These are phyloP conservation scores for Pammene aurita DNA, from an alignment of 2,888 invertebrate species.

Conservation along the genomic window DNA sequence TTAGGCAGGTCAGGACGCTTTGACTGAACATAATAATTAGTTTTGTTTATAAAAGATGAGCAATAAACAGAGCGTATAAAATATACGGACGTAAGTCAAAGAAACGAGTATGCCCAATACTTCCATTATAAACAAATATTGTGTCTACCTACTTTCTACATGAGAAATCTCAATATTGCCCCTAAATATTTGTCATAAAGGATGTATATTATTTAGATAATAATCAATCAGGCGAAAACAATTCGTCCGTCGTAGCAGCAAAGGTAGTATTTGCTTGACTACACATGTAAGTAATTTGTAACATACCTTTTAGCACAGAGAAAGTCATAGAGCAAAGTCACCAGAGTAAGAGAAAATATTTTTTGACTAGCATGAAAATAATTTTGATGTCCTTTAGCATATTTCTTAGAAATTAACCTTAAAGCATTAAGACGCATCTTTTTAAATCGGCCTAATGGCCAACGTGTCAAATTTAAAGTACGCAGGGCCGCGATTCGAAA, in stretches of 20 bases:
- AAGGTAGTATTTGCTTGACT: background rate
- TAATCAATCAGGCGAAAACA: slow-evolving; percentile 6
- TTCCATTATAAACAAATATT: background rate
- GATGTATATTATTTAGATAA: background rate
- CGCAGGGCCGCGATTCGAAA: too few relatives aligned
- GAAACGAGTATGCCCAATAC: background rate
- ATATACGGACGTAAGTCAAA: too few relatives aligned
- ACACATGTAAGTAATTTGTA: background rate
- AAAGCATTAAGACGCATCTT: background rate
- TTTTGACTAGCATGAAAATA: background rate
- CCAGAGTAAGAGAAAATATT: background rate
- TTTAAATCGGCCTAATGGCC: too few relatives aligned
- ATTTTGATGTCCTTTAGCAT: background rate
- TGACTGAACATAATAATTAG: too few relatives aligned
- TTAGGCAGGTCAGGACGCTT: too few relatives aligned
- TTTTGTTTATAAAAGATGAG: too few relatives aligned
- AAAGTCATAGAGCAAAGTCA: background rate
- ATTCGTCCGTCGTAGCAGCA: slow-evolving; percentile 2
- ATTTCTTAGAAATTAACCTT: background rate
- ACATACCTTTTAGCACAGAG: background rate
- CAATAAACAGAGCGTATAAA: too few relatives aligned
- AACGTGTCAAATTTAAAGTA: background rate
- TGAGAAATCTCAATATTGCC: slow-evolving; percentile 1
- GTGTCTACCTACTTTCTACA: background rate
- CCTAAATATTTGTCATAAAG: slow-evolving; percentile 1